Conservation (phyloP, 1,140 invertebrate genomes). For the Drosophila nasuta region DNA sequence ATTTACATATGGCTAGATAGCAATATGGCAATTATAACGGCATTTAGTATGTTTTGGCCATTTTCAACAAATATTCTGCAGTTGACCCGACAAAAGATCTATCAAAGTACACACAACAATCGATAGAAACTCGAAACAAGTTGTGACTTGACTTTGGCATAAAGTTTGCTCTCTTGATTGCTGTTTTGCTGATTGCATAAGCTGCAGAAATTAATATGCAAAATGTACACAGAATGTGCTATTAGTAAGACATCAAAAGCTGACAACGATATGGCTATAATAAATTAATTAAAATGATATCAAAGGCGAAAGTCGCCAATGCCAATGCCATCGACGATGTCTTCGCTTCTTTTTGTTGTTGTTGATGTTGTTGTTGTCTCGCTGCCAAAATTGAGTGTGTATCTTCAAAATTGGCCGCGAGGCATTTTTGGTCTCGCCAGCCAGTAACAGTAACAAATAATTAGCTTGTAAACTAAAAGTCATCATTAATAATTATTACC, state of each 20-base stretch:
- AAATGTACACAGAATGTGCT: slow-evolving; percentile 48
- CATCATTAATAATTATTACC: slow-evolving; percentile 83
- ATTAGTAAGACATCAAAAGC: slow-evolving; percentile 60
- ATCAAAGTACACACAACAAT: slow-evolving; percentile 23
- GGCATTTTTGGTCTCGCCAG: slow-evolving; percentile 26
- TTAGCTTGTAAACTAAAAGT: slow-evolving; percentile 84
- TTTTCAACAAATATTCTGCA: slow-evolving; percentile 37
- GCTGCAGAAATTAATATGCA: slow-evolving; percentile 58
- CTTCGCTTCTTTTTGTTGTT: background rate
- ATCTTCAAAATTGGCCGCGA: slow-evolving; percentile 43
- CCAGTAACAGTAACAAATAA: slow-evolving; percentile 80
- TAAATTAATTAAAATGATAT: slow-evolving; percentile 82
- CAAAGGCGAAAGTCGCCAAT: slow-evolving; percentile 65
- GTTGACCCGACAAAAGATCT: slow-evolving; percentile 41
- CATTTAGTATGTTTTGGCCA: slow-evolving; percentile 54
- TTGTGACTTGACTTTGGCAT: background rate
- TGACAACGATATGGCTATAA: slow-evolving; percentile 56
- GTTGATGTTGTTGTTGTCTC: background rate
- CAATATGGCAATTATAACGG: slow-evolving; percentile 57
- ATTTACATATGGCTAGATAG: slow-evolving; percentile 56
- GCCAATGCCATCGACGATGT: slow-evolving; percentile 11
- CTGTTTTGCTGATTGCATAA: slow-evolving; percentile 43
- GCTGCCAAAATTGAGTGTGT: slow-evolving; percentile 19
- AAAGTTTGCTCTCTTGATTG: slow-evolving; percentile 13
- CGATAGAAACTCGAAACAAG: background rate